A percentile compares a stretch with the other conserved stretches of the same genome.
These are phyloP conservation scores for Aleiodes alternator DNA, from an alignment of 2,888 invertebrate genomes.

Conservation along the genomic window DNA sequence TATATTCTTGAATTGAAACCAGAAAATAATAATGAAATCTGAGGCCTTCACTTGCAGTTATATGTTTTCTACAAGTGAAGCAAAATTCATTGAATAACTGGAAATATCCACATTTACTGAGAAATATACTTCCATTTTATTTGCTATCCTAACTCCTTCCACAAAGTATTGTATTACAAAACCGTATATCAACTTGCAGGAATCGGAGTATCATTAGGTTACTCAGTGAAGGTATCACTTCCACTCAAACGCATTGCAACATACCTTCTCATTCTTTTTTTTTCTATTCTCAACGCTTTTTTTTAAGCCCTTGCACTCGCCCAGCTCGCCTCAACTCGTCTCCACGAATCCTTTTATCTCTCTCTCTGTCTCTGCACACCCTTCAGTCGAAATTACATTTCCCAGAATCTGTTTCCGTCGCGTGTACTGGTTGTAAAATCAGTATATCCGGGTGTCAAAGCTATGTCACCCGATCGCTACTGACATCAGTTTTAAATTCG, in stretches of 20 bases:
- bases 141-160: conserved; percentile 53
- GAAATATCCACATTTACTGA: conserved; percentile 58
- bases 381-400: conserved; percentile 72
- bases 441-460: conserved; percentile 75
- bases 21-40: conserved; percentile 5
- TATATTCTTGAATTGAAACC: background rate
- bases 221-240: conserved; percentile 36
- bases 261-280: conserved; percentile 26
- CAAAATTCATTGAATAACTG: conserved; percentile 52
- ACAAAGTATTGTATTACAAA: conserved; percentile 51
- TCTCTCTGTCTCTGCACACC: conserved; percentile 15
- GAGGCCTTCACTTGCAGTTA: background rate
- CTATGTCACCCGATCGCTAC: conserved; percentile 68
- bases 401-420: conserved; percentile 73
- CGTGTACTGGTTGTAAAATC: conserved; percentile 75
- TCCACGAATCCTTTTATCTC: background rate
- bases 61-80: conserved; percentile 36
- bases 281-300: background rate
- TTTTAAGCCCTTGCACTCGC: conserved; percentile 39
- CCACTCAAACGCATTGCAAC: conserved; percentile 24
- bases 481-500: conserved; percentile 74
- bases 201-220: conserved; percentile 60
- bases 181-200: conserved; percentile 48
- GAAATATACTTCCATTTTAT: conserved; percentile 58
- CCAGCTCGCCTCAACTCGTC: conserved; percentile 15